Conservation (phyloP, 2,113 vertebrate genomes). For the Eulacestoma nigropectus region DNA sequence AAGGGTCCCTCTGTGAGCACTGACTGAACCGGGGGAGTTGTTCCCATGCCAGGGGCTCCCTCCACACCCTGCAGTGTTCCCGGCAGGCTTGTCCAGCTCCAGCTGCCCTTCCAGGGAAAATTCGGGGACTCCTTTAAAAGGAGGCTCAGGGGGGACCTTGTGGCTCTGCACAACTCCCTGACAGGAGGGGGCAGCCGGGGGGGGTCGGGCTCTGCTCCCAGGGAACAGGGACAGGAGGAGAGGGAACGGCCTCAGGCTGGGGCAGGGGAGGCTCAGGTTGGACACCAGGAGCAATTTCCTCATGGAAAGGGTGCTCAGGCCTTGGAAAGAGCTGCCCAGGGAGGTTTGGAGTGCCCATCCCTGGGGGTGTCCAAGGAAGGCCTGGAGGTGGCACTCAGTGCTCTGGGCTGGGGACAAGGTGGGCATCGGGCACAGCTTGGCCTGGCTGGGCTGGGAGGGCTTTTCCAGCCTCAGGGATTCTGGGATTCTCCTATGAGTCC, state of each 20-base stretch:
- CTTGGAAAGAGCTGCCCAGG: not conserved
- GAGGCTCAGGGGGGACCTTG: not conserved
- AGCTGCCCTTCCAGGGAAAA: not conserved
- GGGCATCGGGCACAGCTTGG: not conserved
- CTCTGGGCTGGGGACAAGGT: not conserved
- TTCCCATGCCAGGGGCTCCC: not conserved
- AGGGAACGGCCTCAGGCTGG: not conserved
- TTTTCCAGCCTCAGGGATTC: not conserved
- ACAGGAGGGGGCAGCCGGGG: not conserved
- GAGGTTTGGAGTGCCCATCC: not conserved
- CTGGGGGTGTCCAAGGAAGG: not conserved
- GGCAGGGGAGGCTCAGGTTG: not conserved
- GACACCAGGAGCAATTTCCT: not conserved
- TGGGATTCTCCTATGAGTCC: not conserved
- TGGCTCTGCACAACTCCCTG: not conserved
- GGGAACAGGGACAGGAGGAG: not conserved
- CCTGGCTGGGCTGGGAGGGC: accelerated
- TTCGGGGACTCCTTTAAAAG: not conserved
- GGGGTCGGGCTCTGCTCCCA: not conserved
- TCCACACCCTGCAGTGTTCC: not conserved
- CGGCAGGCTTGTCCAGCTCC: not conserved
- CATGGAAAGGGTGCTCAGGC: not conserved
- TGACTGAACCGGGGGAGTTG: not conserved
- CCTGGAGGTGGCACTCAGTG: not conserved
- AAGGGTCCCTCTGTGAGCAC: not conserved